Evolutionary conservation across 2,797 vertebrate genomes (phyloP), one percentile per base, ranked within the genome.

Genomic region (Triplophysa yarkandensis): DNA sequence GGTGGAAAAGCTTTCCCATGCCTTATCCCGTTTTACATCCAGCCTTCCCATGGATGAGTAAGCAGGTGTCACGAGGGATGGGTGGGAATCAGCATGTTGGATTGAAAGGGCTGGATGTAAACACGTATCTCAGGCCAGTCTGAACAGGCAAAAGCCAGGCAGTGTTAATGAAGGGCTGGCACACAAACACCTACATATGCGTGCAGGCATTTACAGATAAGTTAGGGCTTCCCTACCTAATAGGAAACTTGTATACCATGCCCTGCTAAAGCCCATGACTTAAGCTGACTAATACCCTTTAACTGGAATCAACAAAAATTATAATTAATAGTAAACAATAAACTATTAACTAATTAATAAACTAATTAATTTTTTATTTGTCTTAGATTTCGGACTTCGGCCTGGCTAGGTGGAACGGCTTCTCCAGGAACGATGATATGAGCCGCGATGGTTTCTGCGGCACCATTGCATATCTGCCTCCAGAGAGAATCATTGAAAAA

Each of bases 371-470:
- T 81, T 83, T 77, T 83, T 82, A 34, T 74, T 48, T 65, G 1
- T 11, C 57, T 77, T 85, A 99, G 98, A 98, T 99, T 82, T 98
- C 96, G 6, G 98, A 99, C 82, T 98, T 99, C 69, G 98, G 98
- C 50, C 89, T 99, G 83, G 97, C 98, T 19, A 94, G 96, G 62
- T 98, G 97, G 94, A 96, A 95, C 2, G 96, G 98, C 17, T 89
- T 99, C 82, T 94, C 96, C 8, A 92, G 95, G 82, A 92, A 93
- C 0, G 95, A 98, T 2, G 97, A 98, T 85, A 94, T 99, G 83
- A 98, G 98, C 80, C 92, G 97, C 81, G 98, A 99, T 0, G 98
- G 97, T 14, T 94, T 99, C 84, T 99, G 96, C 2, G 98, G 98
- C 57, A 99, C 98, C 0, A 96, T 99, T 0, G 96, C 98, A 0